Base-by-base conservation (phyloP, 2,113 vertebrate genomes). In the Chloroceryle aenea region DNA sequence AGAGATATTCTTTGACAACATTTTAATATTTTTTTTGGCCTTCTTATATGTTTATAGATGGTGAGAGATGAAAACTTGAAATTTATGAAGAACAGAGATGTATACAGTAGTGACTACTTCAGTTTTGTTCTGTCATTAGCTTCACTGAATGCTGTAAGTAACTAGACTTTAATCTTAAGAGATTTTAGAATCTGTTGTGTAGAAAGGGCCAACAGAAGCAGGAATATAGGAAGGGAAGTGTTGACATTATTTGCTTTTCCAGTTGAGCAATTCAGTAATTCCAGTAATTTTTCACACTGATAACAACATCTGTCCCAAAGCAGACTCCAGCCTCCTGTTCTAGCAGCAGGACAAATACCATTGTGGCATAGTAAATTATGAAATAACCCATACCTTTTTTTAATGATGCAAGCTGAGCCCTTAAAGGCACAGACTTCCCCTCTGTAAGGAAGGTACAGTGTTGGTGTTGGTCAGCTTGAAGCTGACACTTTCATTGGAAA, bases 81-180 rank as follows among this genome's bases (percentile, higher is more conserved):
- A 97, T 99, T 99, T 95, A 99, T 99, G 99, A 99, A 99, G 98
- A 99, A 99, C 92, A 98, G 99, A 98, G 99, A 99, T 87, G 98
- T 99, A 45, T 99, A 99, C 97, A 99, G 99, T 97, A 99, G 98
- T 85, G 99, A 99, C 97, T 99, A 99, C 97, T 99, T 99, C 98
- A 99, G 98, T 97, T 99, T 99, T 98, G 99, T 99, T 77, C 98
- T 99, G 86, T 99, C 99, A 5, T 97, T 99, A 94, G 98, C 99
- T 7, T 99, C 99, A 3, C 96, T 99, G 96, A 99, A 99, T 91
- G 99, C 99, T 76, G 99, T 99, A 98, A 96, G 98, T 98, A 92
- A 21, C 21, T 86, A 38, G 12, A 62, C 61, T 71, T 91, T 34
- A 80, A 66, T 77, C 27, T 56, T 78, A n/a, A 2, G 13, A 36